These are phyloP conservation scores for Propithecus coquereli DNA, from an alignment of 2,113 vertebrate genomes.

Conservation along the genomic window DNA sequence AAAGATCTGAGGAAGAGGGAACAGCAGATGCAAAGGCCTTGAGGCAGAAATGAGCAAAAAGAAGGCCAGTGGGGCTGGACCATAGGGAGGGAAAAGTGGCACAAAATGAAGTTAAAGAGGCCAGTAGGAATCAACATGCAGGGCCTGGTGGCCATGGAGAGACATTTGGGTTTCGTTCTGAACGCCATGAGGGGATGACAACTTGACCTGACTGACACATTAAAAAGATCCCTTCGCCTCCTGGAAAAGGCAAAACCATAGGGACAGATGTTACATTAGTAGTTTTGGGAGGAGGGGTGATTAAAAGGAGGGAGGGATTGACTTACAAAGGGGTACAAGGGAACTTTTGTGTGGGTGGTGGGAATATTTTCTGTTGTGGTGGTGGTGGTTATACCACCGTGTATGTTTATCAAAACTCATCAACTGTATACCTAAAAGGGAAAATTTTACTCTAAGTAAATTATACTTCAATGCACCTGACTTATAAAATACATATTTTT, in stretches of 20 bases:
- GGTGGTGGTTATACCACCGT: background rate
- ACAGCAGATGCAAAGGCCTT: background rate
- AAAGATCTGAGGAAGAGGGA: background rate
- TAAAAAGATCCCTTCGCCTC: background rate
- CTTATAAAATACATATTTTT: constrained; percentile 3
- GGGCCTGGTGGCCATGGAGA: background rate
- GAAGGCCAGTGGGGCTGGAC: background rate
- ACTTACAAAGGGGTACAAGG: background rate
- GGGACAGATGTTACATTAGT: background rate
- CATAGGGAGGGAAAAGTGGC: background rate
- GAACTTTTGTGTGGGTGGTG: background rate
- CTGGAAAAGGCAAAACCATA: background rate
- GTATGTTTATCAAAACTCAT: background rate
- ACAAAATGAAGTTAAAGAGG: background rate
- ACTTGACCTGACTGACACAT: background rate
- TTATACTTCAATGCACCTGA: background rate
- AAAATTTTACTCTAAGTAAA: background rate
- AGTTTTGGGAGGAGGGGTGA: background rate
- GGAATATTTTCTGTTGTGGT: background rate
- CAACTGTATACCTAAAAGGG: background rate
- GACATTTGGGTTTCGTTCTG: background rate
- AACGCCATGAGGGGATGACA: background rate
- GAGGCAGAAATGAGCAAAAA: background rate
- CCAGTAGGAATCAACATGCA: background rate
- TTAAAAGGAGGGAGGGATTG: background rate